Conservation (phyloP, 2,797 vertebrate species). For the Sebastes diploproa region DNA sequence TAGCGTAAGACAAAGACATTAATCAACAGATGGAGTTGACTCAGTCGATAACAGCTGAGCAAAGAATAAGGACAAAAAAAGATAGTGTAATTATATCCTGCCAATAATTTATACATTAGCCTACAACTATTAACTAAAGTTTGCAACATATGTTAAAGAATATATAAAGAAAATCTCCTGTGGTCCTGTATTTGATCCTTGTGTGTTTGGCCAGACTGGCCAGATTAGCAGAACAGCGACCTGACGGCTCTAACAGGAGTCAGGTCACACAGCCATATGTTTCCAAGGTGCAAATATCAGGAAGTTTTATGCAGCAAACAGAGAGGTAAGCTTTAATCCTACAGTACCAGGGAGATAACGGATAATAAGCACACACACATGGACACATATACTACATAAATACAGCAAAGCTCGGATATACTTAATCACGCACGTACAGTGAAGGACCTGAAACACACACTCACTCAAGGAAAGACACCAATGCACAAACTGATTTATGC, state of each 20-base stretch:
- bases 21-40: no score
- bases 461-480: neutral
- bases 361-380: neutral
- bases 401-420: neutral
- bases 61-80: no score
- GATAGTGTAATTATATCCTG: neutral
- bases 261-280: constrained; percentile 39
- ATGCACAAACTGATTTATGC: neutral
- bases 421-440: neutral
- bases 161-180: neutral
- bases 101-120: neutral
- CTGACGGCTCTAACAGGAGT: constrained; percentile 2
- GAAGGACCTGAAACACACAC: neutral
- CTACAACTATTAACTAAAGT: neutral
- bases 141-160: neutral
- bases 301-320: constrained; percentile 48
- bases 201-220: neutral
- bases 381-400: neutral
- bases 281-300: constrained; percentile 48
- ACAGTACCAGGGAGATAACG: neutral
- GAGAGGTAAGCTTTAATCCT: constrained; percentile 10
- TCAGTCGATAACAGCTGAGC: neutral
- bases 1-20: no score
- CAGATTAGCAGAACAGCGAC: constrained; percentile 36
- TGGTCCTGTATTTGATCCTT: neutral